Percentiles rank a stretch among this genome's conserved stretches.
These are phyloP conservation scores for Drosophila recens DNA, from an alignment of 2,888 invertebrate species.

Conservation along the genomic window DNA sequence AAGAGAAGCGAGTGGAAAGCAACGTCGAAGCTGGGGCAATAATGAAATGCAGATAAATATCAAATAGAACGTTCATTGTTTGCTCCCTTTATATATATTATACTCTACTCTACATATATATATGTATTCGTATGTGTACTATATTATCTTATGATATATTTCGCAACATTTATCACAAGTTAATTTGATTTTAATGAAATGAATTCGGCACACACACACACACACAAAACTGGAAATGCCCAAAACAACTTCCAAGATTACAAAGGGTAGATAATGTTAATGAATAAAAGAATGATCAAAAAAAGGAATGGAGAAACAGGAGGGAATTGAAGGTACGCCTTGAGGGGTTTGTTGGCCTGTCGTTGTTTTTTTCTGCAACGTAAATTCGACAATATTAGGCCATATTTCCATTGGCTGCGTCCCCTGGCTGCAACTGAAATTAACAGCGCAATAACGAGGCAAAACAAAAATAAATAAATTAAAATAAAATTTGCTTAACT, in stretches of 20 bases:
- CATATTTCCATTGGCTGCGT: constrained; percentile 43
- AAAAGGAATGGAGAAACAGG: constrained; percentile 5
- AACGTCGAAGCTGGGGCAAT: constrained; percentile 32
- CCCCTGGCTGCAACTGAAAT: constrained; percentile 60
- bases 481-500: constrained; percentile 48
- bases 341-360: constrained; percentile 34
- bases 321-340: constrained; percentile 31
- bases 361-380: constrained; percentile 41
- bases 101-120: constrained; percentile 9
- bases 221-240: constrained; percentile 62
- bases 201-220: constrained; percentile 59
- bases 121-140: constrained; percentile 12
- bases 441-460: constrained; percentile 63
- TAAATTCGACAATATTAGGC: constrained; percentile 77
- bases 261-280: constrained; percentile 79
- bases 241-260: constrained; percentile 61
- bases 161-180: constrained; percentile 79
- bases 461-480: constrained; percentile 22
- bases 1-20: not conserved
- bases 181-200: constrained; percentile 81
- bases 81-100: constrained; percentile 28
- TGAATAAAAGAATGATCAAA: constrained; percentile 34
- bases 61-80: constrained; percentile 77
- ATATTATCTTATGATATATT: constrained; percentile 72
- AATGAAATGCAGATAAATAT: constrained; percentile 76